phyloP scores from a whole-genome alignment of 1,140 invertebrate genomes.

The Caenorhabditis remanei region DNA sequence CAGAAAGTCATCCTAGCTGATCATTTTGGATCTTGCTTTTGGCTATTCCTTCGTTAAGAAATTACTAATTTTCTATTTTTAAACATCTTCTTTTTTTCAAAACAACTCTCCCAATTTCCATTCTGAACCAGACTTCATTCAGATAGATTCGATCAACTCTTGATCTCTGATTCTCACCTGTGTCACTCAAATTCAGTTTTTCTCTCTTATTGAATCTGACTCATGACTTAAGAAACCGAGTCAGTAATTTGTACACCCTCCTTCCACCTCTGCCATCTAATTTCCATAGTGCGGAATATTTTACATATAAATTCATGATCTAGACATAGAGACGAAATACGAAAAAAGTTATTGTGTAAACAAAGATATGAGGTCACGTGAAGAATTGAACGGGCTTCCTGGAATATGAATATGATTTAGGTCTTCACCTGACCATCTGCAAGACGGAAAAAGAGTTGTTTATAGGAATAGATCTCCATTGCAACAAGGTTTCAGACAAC shows the following conservation, averaged over 20 bases:
- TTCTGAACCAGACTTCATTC: too few species aligned
- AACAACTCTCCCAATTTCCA: too few species aligned
- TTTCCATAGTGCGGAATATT: conserved; percentile 9
- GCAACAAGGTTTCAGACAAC: background rate
- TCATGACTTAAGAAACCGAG: background rate
- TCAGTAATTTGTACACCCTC: background rate
- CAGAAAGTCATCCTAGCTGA: too few species aligned
- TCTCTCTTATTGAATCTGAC: background rate
- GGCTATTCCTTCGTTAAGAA: too few species aligned
- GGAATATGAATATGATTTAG: background rate
- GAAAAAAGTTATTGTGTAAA: background rate
- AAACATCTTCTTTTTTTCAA: too few species aligned
- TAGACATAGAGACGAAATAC: too few species aligned
- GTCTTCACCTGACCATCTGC: conserved; percentile 32
- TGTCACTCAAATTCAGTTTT: background rate
- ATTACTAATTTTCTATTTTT: too few species aligned
- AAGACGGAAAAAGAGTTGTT: background rate
- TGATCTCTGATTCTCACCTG: conserved; percentile 14
- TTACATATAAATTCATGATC: conserved; percentile 51
- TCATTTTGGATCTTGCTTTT: too few species aligned
- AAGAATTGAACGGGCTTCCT: conserved; percentile 10
- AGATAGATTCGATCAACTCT: too few species aligned
- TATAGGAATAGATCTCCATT: background rate
- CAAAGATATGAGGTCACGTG: conserved; percentile 17
- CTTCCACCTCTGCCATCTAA: background rate